These are phyloP conservation scores for Lepilemur ruficaudatus DNA, from an alignment of 2,797 vertebrate genomes.

Conservation along the genomic window DNA sequence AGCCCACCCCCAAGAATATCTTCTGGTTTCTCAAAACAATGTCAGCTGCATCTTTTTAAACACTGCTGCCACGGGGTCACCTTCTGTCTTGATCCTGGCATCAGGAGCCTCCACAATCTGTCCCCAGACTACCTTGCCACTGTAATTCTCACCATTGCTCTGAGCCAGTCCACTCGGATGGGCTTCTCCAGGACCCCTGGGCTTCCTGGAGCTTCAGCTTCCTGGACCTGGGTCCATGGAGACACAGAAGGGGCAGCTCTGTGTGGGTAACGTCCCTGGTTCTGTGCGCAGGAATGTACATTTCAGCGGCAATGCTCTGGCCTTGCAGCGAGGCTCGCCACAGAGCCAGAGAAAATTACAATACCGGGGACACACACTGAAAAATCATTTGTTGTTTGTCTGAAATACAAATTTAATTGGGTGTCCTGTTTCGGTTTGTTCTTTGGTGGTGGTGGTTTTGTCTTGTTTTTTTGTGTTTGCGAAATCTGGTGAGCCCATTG, in stretches of 20 bases:
- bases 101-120: neutral
- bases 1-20: neutral
- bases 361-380: neutral
- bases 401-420: neutral
- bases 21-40: neutral
- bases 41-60: neutral
- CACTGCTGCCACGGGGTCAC: neutral
- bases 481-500: neutral
- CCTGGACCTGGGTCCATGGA: neutral
- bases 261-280: too few species aligned
- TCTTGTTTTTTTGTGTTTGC: neutral
- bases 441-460: neutral
- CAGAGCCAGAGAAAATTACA: neutral
- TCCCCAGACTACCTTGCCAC: neutral
- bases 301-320: neutral
- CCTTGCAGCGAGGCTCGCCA: neutral
- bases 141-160: neutral
- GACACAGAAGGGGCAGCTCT: too few species aligned
- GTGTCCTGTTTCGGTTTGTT: neutral
- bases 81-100: neutral
- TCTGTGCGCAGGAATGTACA: neutral
- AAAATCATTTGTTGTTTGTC: neutral
- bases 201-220: neutral
- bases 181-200: neutral
- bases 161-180: rapidly evolving